Percentiles rank a stretch among this genome's conserved stretches.
Conservation (phyloP, 2,113 vertebrate species). For the Dromaius novaehollandiae region DNA sequence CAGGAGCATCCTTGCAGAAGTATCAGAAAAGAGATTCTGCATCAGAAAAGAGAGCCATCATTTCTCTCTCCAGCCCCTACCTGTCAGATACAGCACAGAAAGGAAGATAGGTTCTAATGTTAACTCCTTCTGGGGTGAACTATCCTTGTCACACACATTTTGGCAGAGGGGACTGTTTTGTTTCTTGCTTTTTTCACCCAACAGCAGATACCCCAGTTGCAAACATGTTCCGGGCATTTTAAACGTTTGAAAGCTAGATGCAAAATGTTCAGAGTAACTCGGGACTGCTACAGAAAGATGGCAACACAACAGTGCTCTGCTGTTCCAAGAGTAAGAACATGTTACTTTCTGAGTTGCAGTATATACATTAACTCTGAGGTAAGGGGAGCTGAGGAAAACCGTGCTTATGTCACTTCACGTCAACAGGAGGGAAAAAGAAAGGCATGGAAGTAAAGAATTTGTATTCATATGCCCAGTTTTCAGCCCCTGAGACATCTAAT, state of each 20-base stretch:
- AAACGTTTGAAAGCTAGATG: background rate
- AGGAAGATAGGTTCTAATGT: background rate
- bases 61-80: background rate
- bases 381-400: background rate
- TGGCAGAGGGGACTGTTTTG: background rate
- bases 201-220: background rate
- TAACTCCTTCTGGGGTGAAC: background rate
- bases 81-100: background rate
- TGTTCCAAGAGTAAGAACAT: background rate
- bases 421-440: background rate
- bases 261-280: background rate
- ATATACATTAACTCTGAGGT: background rate
- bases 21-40: no score
- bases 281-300: background rate
- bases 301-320: background rate
- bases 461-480: background rate
- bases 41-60: background rate
- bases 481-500: background rate
- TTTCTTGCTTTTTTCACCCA: background rate
- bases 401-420: background rate
- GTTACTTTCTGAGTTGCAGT: background rate
- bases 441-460: background rate
- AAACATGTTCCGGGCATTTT: background rate
- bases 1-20: background rate
- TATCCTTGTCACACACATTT: background rate